These are phyloP conservation scores for Arion vulgaris DNA, from an alignment of 1,140 invertebrate species.

Conservation along the genomic window DNA sequence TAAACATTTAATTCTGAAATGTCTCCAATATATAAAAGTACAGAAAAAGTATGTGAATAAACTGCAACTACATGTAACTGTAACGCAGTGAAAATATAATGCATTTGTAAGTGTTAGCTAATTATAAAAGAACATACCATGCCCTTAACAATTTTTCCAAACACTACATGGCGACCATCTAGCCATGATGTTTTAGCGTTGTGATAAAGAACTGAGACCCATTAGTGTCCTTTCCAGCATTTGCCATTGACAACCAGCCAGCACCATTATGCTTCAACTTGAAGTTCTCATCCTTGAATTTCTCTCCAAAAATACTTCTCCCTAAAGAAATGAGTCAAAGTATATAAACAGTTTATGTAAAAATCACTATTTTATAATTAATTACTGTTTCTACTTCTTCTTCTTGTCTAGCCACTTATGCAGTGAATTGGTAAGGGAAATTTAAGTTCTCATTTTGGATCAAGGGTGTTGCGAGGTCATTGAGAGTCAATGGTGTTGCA, in stretches of 20 bases:
- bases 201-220: slow-evolving; percentile 99
- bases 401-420: too few species aligned
- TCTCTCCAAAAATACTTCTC: slow-evolving; percentile 91
- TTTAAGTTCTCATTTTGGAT: too few species aligned
- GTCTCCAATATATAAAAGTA: too few species aligned
- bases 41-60: too few species aligned
- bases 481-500: too few species aligned
- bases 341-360: too few species aligned
- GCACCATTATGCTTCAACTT: slow-evolving; percentile 90
- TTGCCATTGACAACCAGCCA: slow-evolving; percentile 96
- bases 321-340: slow-evolving; percentile 75
- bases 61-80: too few species aligned
- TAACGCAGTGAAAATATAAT: too few species aligned
- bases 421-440: too few species aligned
- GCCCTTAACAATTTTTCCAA: slow-evolving; percentile 94
- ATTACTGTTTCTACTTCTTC: slow-evolving; percentile 75
- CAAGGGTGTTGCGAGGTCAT: too few species aligned
- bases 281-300: slow-evolving; percentile 97
- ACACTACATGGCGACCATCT: slow-evolving; percentile 95
- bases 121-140: slow-evolving; percentile 79
- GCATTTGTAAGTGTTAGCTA: too few species aligned
- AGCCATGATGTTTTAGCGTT: slow-evolving; percentile 93
- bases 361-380: slow-evolving; percentile 67
- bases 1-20: too few species aligned
- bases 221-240: slow-evolving; percentile 92